These are phyloP conservation scores for Oryzias curvinotus DNA, from an alignment of 2,113 vertebrate species.

Conservation along the genomic window DNA sequence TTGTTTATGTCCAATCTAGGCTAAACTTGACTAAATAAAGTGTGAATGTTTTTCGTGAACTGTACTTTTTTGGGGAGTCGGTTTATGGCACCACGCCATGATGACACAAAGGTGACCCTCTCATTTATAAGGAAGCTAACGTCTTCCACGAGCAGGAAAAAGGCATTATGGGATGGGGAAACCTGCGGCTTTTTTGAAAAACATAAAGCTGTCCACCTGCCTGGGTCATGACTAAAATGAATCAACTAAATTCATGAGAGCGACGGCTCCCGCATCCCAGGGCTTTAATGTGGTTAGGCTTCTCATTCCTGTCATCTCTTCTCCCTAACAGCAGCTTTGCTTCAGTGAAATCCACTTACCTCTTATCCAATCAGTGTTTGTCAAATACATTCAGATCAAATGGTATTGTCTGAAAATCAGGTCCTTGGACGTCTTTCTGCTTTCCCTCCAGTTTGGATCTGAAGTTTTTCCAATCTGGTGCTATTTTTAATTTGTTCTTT, in stretches of 20 bases:
- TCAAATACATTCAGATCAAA: background rate
- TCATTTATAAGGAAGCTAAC: conserved; percentile 25
- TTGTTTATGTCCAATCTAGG: no score
- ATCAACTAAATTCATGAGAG: conserved; percentile 11
- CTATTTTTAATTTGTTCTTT: conserved; percentile 43
- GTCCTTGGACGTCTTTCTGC: conserved; percentile 14
- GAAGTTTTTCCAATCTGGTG: conserved; percentile 17
- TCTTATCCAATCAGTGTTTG: conserved; percentile 2
- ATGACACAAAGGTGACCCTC: conserved; percentile 4
- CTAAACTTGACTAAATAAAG: no score
- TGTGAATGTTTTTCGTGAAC: no score
- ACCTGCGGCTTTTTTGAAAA: conserved; percentile 20
- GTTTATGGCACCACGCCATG: conserved; percentile 12
- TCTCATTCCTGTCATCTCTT: background rate
- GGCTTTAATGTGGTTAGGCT: conserved; percentile 1
- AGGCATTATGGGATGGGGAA: conserved; percentile 35
- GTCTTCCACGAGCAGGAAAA: conserved; percentile 19
- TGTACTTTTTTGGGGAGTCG: conserved; percentile 3
- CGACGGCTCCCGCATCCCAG: background rate
- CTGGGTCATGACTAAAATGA: conserved; percentile 15
- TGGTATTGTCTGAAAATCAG: background rate
- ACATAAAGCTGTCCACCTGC: conserved; percentile 14
- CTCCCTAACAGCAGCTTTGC: background rate
- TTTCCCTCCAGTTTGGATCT: background rate
- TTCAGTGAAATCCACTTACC: background rate